These are phyloP conservation scores for Chrysotoxum bicinctum DNA, from an alignment of 2,888 invertebrate genomes.

Conservation along the genomic window DNA sequence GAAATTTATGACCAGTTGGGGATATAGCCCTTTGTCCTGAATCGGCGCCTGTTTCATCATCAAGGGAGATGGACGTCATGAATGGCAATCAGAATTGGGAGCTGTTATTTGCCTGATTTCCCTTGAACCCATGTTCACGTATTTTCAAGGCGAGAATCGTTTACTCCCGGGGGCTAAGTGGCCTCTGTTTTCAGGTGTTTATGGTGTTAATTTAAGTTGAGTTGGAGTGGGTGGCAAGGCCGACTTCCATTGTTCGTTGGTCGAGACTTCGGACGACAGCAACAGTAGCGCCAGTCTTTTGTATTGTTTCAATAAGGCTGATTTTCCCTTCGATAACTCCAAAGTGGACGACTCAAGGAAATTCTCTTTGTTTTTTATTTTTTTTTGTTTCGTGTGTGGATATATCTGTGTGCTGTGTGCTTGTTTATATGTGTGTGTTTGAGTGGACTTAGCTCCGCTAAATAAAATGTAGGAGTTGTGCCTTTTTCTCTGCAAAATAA, in stretches of 20 bases:
- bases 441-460: constrained; percentile 11
- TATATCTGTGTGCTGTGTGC: not conserved
- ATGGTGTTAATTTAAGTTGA: constrained; percentile 53
- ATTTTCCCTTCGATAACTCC: constrained; percentile 32
- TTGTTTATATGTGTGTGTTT: not conserved
- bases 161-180: not conserved
- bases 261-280: not conserved
- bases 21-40: constrained; percentile 43
- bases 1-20: constrained; percentile 57
- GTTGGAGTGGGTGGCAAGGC: not conserved
- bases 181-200: constrained; percentile 21
- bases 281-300: constrained; percentile 7
- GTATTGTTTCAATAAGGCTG: constrained; percentile 46
- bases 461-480: constrained; percentile 41
- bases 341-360: constrained; percentile 45
- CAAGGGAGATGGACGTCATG: constrained; percentile 36
- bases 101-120: constrained; percentile 51
- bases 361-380: constrained; percentile 17
- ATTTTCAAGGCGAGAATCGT: constrained; percentile 30
- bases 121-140: constrained; percentile 17
- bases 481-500: not conserved
- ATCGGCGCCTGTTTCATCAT: constrained; percentile 39
- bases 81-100: constrained; percentile 44
- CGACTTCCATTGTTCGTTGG: constrained; percentile 13
- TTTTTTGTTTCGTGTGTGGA: not conserved